phyloP scores from a whole-genome alignment of 92 coral and sea anemone genomes.

The Epizoanthus rinbou region DNA sequence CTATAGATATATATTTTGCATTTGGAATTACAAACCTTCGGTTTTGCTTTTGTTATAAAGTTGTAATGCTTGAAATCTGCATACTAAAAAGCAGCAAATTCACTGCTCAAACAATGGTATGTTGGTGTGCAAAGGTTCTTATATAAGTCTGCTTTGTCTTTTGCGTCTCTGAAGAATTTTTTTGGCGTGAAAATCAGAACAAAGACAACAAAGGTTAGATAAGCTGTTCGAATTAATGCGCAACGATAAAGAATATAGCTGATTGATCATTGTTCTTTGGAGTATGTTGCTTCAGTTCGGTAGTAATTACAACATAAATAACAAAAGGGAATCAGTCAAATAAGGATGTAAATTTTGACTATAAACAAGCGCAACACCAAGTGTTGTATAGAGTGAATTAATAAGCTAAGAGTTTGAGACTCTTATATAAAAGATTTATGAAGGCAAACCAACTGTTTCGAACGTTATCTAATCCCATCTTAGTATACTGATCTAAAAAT shows the following conservation, averaged over 20 bases:
- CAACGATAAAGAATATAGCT: constrained; percentile 21
- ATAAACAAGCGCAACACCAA: constrained; percentile 17
- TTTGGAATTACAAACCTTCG: constrained; percentile 18
- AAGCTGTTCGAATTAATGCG: constrained; percentile 32
- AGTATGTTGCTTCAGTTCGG: constrained; percentile 22
- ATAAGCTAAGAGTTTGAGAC: neutral
- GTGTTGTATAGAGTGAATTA: constrained; percentile 13
- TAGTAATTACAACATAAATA: constrained; percentile 38
- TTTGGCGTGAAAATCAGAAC: constrained; percentile 38
- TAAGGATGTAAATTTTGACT: constrained; percentile 27
- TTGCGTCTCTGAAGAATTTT: constrained; percentile 26
- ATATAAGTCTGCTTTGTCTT: constrained; percentile 10
- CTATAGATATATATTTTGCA: neutral
- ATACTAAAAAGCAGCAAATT: constrained; percentile 17
- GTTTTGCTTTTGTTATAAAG: constrained; percentile 10
- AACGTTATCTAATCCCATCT: neutral
- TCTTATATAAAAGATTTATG: constrained; percentile 5
- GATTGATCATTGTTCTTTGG: constrained; percentile 40
- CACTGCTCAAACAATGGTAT: constrained; percentile 5
- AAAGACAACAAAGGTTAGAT: constrained; percentile 18
- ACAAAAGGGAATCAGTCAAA: constrained; percentile 8
- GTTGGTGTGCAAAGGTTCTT: neutral
- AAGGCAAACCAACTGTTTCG: neutral
- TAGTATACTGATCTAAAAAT: neutral
- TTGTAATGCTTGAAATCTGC: constrained; percentile 25